These are phyloP conservation scores for Thermophis baileyi DNA, from an alignment of 2,113 vertebrate species.

Conservation along the genomic window DNA sequence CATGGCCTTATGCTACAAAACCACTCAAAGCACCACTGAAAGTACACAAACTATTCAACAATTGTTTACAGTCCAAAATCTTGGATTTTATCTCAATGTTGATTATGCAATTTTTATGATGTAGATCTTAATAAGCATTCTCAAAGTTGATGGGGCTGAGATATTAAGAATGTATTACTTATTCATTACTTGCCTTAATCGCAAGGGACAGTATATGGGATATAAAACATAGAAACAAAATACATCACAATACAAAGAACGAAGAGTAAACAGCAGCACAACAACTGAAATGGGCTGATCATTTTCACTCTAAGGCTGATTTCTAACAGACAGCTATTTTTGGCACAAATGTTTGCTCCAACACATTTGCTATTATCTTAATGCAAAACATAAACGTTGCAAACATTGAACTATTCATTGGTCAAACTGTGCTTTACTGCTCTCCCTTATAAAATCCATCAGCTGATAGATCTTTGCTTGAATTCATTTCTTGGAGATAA, in stretches of 20 bases:
- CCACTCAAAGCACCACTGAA: background rate
- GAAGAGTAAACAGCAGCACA: background rate
- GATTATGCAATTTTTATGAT: background rate
- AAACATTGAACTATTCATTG: background rate
- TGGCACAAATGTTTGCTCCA: background rate
- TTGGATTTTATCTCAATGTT: background rate
- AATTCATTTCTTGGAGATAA: background rate
- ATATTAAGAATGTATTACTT: background rate
- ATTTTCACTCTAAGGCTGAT: background rate
- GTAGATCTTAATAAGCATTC: background rate
- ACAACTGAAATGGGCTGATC: background rate
- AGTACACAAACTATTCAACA: background rate
- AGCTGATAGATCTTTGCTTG: background rate
- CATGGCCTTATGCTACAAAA: too few relatives aligned
- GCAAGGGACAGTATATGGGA: background rate
- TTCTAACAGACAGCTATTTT: background rate
- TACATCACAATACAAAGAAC: background rate
- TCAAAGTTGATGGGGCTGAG: too few relatives aligned
- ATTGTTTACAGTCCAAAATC: background rate
- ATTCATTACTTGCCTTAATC: background rate
- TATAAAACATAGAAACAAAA: background rate
- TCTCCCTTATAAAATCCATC: background rate
- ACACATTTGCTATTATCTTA: too few relatives aligned
- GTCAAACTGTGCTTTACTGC: background rate
- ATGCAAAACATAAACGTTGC: background rate